Base-by-base conservation (phyloP, 2,888 invertebrate species). In the Apeira syringaria region DNA sequence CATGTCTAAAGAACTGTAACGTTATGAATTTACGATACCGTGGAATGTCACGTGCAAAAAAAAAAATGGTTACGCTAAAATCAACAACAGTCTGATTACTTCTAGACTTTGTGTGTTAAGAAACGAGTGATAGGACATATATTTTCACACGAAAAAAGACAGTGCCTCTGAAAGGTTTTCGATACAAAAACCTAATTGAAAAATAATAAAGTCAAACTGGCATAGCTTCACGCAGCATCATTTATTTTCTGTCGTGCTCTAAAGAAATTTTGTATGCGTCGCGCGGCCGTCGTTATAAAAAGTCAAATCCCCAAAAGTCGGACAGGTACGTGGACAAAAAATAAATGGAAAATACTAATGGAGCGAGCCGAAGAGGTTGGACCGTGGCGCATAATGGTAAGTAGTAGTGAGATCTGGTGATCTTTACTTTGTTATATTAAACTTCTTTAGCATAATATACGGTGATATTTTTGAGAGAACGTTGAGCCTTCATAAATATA, bases 331-430 rank as follows among this genome's bases (percentile, higher is more conserved):
- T 81, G 86, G 85, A 88, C 85, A 88, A 88, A 89, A 88, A 89
- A 88, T 87, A 88, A 89, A 89, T 88, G 86, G 86, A 86, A 89
- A 84, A 87, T 84, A 86, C 89, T 89, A 89, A 89, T 88, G 89
- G 87, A 85, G 82, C 85, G 79, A 67, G 73, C 73, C 80, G 68
- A 73, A 73, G 82, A 80, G 81, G 83, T 80, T 79, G 77, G 73
- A 69, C 71, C 63, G 63, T 34, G 66, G 26, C 30, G 82, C 74
- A 29, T 12, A 60, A 63, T 55, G 76, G 82, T 85, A 81, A n/a
- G 80, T 74, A 67, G 53, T 52, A 52, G 70, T 35, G 32, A 50
- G 37, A 24, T 30, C 32, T 17, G 29, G 4, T 15, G 15, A 4
- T n/a, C 17, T 25, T 31, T 25, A n/a, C 1, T 17, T 9, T 15